Base-by-base conservation (phyloP, 2,113 vertebrate genomes). In the Leucopsar rothschildi region DNA sequence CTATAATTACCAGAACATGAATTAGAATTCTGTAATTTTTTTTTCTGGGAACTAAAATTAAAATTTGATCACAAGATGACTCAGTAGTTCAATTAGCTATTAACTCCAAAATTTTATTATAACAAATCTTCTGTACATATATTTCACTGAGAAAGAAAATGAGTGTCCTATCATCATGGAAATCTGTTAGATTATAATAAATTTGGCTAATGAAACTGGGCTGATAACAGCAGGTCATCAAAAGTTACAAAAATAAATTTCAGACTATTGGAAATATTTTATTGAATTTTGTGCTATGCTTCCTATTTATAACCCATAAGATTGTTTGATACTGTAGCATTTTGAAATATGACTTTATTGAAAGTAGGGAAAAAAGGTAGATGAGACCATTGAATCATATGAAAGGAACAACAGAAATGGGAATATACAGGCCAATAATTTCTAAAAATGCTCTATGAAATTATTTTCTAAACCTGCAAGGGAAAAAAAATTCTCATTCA, bases 361-460 rank as follows among this genome's bases (percentile, higher is more conserved):
- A 59, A 21, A 53, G 7, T 15, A 25, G 9, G 12, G 9, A 19
- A 47, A 80, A 77, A 49, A 15, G 14, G 9, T 29, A 57, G 6
- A 39, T 82, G 4, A 66, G 4, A 35, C 33, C 2, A 49, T 49
- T 33, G 29, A 5, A 66, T 37, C 13, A 35, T 31, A 68, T 6
- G 3, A 15, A 47, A 77, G 27, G 5, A 59, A 56, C 10, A 75
- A 35, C 5, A 55, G 9, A 76, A 52, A 75, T 35, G 10, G 1
- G 2, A 66, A 31, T 13, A n/a, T 20, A 23, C 0, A 3, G 16
- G 11, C 1, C 1, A 78, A 63, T 11, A 40, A 14, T 33, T 84
- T 70, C 68, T 28, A 6, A 9, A 72, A 87, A 72, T 52, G 1
- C 0, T 10, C 21, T 40, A 15, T 55, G 17, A 71, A 86, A 53